phyloP scores from a whole-genome alignment of 1,140 invertebrate species.

The Eciton burchellii region DNA sequence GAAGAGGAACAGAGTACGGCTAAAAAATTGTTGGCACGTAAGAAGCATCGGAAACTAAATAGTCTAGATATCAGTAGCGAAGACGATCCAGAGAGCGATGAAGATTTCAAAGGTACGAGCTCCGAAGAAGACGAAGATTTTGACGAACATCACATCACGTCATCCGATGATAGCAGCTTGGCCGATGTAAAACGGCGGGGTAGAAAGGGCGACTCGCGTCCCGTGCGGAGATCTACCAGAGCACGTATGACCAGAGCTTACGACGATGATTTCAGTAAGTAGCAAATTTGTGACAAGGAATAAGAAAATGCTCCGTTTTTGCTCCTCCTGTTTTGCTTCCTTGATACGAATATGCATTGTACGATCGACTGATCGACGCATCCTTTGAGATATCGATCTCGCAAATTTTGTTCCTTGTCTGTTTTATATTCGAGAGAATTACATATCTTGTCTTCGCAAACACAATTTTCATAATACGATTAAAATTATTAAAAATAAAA shows the following conservation, averaged over 20 bases:
- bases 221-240: slow-evolving; percentile 87
- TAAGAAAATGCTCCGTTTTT: not conserved
- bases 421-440: not conserved
- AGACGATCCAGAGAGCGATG: slow-evolving; percentile 92
- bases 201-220: slow-evolving; percentile 80
- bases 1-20: slow-evolving; percentile 79
- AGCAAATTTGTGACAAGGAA: not conserved
- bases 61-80: slow-evolving; percentile 93
- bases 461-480: not conserved
- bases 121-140: slow-evolving; percentile 88
- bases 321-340: not conserved
- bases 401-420: too few relatives aligned
- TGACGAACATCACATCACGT: slow-evolving; percentile 86
- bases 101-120: slow-evolving; percentile 93
- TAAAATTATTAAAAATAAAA: not conserved
- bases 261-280: slow-evolving; percentile 88
- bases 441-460: too few relatives aligned
- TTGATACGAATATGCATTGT: not conserved
- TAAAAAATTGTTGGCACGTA: slow-evolving; percentile 83
- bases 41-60: slow-evolving; percentile 91
- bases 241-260: slow-evolving; percentile 85
- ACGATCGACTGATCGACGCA: not conserved
- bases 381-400: too few relatives aligned
- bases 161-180: slow-evolving; percentile 88
- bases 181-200: slow-evolving; percentile 79